Conservation (phyloP, 2,888 invertebrate genomes). For the Spilarctia lutea region DNA sequence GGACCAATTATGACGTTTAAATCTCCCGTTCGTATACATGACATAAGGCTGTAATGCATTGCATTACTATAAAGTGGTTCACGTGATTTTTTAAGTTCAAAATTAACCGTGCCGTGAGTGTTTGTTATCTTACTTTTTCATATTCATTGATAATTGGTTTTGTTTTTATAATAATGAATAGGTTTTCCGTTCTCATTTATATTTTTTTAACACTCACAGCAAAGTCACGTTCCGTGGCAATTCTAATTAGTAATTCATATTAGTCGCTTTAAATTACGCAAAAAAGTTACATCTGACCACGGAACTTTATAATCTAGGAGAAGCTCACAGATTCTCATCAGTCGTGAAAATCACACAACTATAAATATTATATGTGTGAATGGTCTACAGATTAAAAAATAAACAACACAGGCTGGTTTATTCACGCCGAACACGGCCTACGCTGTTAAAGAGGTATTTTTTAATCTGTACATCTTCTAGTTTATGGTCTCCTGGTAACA, state of each 20-base stretch:
- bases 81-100: constrained; percentile 52
- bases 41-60: constrained; percentile 88
- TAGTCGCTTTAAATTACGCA: constrained; percentile 34
- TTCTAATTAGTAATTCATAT: constrained; percentile 38
- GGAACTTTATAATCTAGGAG: constrained; percentile 65
- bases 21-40: constrained; percentile 88
- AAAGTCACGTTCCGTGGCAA: constrained; percentile 58
- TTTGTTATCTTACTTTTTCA: constrained; percentile 6
- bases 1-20: constrained; percentile 76
- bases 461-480: constrained; percentile 59
- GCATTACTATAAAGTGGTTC: constrained; percentile 79
- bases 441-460: constrained; percentile 38
- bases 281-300: constrained; percentile 53
- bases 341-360: constrained; percentile 72
- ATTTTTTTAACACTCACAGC: constrained; percentile 49
- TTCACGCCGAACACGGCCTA: constrained; percentile 43
- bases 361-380: constrained; percentile 65
- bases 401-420: constrained; percentile 37
- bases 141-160: constrained; percentile 1
- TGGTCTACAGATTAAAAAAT: constrained; percentile 62
- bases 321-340: constrained; percentile 77
- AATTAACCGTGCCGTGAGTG: constrained; percentile 54
- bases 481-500: constrained; percentile 77
- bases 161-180: neutral
- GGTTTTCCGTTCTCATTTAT: neutral